These are phyloP conservation scores for Cyanoderma ruficeps DNA, from an alignment of 2,113 vertebrate genomes.

Conservation along the genomic window DNA sequence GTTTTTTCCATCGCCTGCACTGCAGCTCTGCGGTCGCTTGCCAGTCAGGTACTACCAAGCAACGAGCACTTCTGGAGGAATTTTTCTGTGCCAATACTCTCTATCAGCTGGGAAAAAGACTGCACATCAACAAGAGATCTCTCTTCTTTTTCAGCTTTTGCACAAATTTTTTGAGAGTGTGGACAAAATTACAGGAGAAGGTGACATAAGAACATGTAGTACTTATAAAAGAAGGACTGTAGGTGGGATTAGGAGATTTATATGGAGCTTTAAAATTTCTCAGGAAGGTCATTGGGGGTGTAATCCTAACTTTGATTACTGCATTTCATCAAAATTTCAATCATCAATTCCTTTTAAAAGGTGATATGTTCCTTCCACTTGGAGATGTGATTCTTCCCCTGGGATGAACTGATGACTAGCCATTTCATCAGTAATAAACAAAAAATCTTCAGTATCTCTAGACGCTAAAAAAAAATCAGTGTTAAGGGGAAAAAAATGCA, in stretches of 20 bases:
- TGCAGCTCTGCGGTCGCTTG: neutral
- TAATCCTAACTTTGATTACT: conserved; percentile 6
- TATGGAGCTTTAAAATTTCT: conserved; percentile 4
- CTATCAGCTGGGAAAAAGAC: neutral
- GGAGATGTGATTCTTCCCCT: conserved; percentile 7
- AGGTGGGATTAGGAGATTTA: neutral
- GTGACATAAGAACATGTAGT: conserved; percentile 7
- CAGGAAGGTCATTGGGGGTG: neutral
- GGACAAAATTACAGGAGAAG: neutral
- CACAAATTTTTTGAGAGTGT: neutral
- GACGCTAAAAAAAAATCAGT: neutral
- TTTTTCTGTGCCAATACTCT: neutral
- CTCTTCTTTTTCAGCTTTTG: neutral
- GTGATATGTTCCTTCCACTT: conserved; percentile 1
- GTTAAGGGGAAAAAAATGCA: neutral
- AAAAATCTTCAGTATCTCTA: conserved; percentile 25
- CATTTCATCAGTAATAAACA: conserved; percentile 46
- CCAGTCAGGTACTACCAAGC: neutral
- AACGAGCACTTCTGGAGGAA: neutral
- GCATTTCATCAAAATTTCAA: conserved; percentile 34
- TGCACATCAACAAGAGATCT: neutral
- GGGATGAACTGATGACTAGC: conserved; percentile 14
- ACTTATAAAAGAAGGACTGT: conserved; percentile 1
- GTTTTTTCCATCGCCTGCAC: neutral
- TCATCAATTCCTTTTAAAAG: conserved; percentile 24